phyloP scores from a whole-genome alignment of 2,797 vertebrate genomes.

The Parambassis ranga region DNA sequence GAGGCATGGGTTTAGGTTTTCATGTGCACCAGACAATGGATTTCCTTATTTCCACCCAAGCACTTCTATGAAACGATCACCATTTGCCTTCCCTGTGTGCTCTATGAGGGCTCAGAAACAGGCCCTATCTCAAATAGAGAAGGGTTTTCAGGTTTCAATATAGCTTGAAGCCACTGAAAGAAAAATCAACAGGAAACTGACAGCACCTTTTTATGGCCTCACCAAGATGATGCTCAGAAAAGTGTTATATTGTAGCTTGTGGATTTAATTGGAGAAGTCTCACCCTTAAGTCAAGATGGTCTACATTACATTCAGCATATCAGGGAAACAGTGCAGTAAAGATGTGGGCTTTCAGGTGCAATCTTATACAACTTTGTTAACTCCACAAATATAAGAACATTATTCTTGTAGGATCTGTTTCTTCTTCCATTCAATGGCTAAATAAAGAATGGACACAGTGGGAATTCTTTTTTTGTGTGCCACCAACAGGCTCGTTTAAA shows the following conservation, averaged over 20 bases:
- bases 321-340: not conserved
- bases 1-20: conserved; percentile 1
- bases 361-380: not conserved
- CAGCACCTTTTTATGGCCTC: conserved; percentile 39
- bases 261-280: conserved; percentile 23
- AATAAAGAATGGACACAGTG: conserved; percentile 9
- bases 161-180: conserved; percentile 18
- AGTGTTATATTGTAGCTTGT: not conserved
- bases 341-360: not conserved
- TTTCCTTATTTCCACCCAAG: conserved; percentile 17
- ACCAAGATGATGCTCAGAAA: conserved; percentile 11
- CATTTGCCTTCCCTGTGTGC: not conserved
- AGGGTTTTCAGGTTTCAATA: conserved; percentile 17
- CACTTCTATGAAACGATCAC: conserved; percentile 4
- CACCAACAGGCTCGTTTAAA: conserved; percentile 12
- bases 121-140: conserved; percentile 23
- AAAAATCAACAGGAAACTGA: conserved; percentile 39
- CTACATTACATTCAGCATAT: not conserved
- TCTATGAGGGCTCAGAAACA: not conserved
- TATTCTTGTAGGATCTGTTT: not conserved
- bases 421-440: not conserved
- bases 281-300: not conserved
- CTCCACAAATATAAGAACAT: not conserved
- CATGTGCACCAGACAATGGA: not conserved
- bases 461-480: not conserved